Evolutionary conservation across 2,797 vertebrate species (phyloP).

Genomic region (Microctenopoma steveboyesi): DNA sequence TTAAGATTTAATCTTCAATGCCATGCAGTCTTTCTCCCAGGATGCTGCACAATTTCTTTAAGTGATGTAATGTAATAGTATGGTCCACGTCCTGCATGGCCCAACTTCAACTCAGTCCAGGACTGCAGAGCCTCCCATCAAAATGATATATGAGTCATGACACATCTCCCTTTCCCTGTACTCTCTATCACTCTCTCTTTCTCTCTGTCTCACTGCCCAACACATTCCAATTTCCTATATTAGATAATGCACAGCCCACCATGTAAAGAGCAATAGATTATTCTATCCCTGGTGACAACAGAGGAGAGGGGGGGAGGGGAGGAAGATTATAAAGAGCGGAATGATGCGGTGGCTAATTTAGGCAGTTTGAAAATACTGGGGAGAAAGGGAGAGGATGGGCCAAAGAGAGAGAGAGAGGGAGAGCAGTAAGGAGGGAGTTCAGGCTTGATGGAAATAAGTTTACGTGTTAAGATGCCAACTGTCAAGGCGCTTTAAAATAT

Average conservation of each 20-base stretch:
- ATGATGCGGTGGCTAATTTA: slow-evolving; percentile 74
- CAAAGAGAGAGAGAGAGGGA: not conserved
- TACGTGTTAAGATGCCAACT: slow-evolving; percentile 45
- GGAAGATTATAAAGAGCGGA: slow-evolving; percentile 59
- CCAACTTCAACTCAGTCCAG: slow-evolving; percentile 51
- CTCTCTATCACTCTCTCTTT: slow-evolving; percentile 37
- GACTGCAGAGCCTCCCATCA: slow-evolving; percentile 66
- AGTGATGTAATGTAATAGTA: slow-evolving; percentile 28
- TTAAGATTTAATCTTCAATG: no score
- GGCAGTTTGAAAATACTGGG: slow-evolving; percentile 58
- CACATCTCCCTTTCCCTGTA: slow-evolving; percentile 36
- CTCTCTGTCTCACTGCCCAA: slow-evolving; percentile 57
- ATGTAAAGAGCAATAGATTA: slow-evolving; percentile 74
- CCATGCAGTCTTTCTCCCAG: not conserved
- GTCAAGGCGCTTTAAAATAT: slow-evolving; percentile 48
- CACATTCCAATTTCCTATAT: slow-evolving; percentile 69
- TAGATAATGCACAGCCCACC: slow-evolving; percentile 70
- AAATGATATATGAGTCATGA: slow-evolving; percentile 66
- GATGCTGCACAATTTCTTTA: slow-evolving; percentile 34
- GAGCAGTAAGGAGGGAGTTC: slow-evolving; percentile 1
- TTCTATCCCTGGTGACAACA: slow-evolving; percentile 72
- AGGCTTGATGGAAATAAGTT: slow-evolving; percentile 59
- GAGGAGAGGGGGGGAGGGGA: slow-evolving; percentile 38
- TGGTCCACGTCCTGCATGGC: slow-evolving; percentile 33
- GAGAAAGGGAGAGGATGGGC: slow-evolving; percentile 2